Conservation (phyloP, 1,140 invertebrate genomes). For the Diorhabda elongata region DNA sequence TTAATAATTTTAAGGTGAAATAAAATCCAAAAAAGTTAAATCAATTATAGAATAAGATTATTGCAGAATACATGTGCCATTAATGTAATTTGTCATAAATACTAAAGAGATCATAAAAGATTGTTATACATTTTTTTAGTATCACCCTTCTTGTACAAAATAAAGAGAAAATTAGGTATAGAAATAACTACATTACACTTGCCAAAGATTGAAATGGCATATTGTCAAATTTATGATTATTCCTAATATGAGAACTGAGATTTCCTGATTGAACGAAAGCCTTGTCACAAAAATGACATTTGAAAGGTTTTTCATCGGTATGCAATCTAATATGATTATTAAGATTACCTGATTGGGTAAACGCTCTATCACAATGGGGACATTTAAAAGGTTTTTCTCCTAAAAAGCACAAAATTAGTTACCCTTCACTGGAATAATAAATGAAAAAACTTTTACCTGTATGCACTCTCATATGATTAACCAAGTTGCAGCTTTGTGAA, state of each 20-base stretch:
- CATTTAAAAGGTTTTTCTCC: constrained; percentile 44
- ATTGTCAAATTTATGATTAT: constrained; percentile 37
- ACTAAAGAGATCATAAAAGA: too few species aligned
- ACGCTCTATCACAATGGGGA: constrained; percentile 44
- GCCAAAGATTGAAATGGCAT: background rate
- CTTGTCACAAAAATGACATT: constrained; percentile 45
- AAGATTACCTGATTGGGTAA: constrained; percentile 52
- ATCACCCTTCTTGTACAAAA: too few species aligned
- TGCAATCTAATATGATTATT: constrained; percentile 58
- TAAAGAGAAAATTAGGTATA: background rate
- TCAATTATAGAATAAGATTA: too few species aligned
- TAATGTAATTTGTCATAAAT: too few species aligned
- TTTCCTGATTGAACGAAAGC: constrained; percentile 52
- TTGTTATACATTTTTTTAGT: too few species aligned
- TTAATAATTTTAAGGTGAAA: too few species aligned
- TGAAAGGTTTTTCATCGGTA: constrained; percentile 47
- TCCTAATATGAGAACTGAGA: constrained; percentile 50
- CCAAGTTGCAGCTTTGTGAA: constrained; percentile 54
- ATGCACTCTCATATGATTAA: constrained; percentile 57
- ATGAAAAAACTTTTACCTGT: constrained; percentile 32
- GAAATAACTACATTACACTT: background rate
- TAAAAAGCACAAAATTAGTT: constrained; percentile 23
- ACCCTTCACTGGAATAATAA: background rate
- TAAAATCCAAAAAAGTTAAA: too few species aligned
- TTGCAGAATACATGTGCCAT: too few species aligned